phyloP scores from a whole-genome alignment of 2,113 vertebrate species.

The Sinocyclocheilus maitianheensis region DNA sequence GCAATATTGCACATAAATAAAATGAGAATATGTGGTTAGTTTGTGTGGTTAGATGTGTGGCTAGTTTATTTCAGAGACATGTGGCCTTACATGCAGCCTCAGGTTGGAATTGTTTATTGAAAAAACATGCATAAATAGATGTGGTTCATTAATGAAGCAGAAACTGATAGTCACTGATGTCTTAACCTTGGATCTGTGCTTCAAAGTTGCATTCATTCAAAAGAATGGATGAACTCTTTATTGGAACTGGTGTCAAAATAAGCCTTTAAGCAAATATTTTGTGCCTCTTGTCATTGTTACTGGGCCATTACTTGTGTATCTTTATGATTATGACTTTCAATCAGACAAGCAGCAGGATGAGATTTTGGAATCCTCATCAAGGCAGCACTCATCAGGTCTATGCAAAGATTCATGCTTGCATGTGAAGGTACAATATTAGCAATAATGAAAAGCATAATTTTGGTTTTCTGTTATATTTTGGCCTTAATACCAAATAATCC shows the following conservation, averaged over 20 bases:
- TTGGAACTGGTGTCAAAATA: not conserved
- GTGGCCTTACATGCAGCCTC: not conserved
- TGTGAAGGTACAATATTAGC: not conserved
- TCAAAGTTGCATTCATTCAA: not conserved
- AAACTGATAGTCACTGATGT: not conserved
- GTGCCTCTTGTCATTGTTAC: too few species aligned
- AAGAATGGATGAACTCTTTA: not conserved
- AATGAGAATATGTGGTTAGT: not conserved
- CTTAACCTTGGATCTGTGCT: not conserved
- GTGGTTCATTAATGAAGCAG: not conserved
- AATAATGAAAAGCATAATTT: not conserved
- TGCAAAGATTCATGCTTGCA: not conserved
- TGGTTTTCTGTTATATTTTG: not conserved
- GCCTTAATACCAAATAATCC: not conserved
- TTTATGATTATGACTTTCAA: not conserved
- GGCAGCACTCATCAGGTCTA: not conserved
- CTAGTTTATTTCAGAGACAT: not conserved
- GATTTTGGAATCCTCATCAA: not conserved
- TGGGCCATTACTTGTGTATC: not conserved
- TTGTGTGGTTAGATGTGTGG: not conserved
- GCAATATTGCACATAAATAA: not conserved
- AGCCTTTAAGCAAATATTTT: too few species aligned
- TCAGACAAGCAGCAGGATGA: not conserved
- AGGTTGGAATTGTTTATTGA: not conserved
- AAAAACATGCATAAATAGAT: not conserved